Evolutionary conservation across 1,140 invertebrate genomes (phyloP).

Genomic region (Hesperophylax magnus): DNA sequence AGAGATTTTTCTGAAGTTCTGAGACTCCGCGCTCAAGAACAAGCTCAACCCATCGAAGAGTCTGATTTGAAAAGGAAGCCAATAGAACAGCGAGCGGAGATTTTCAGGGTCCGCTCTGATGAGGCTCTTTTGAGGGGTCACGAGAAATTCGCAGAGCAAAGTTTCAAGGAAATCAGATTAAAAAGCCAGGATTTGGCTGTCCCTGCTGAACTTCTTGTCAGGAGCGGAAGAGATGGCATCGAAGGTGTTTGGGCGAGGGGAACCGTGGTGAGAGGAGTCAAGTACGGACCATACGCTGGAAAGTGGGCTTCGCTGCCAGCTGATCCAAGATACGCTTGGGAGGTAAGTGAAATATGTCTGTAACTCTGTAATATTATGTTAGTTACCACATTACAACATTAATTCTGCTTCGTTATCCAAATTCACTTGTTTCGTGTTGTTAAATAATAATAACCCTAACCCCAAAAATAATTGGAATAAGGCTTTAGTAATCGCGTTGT

Average conservation of each 20-base stretch:
- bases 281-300: constrained; percentile 54
- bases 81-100: constrained; percentile 9
- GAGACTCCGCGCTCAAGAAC: constrained; percentile 14
- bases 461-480: constrained; percentile 28
- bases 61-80: constrained; percentile 40
- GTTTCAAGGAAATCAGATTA: constrained; percentile 38
- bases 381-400: neutral
- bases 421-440: neutral
- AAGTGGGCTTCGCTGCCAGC: constrained; percentile 54
- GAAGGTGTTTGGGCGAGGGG: constrained; percentile 54
- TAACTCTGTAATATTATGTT: no score
- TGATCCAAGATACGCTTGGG: constrained; percentile 53
- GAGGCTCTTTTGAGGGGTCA: constrained; percentile 41
- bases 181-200: constrained; percentile 45
- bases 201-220: constrained; percentile 49
- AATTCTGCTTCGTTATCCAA: neutral
- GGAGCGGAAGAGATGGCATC: constrained; percentile 43
- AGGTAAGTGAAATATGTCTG: constrained; percentile 42
- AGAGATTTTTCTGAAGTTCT: constrained; percentile 47
- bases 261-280: constrained; percentile 45
- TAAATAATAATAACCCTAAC: constrained; percentile 5
- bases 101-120: constrained; percentile 41
- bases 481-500: constrained; percentile 21
- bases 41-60: neutral
- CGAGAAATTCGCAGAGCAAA: constrained; percentile 31